Percentiles rank a stretch among this genome's conserved stretches.
These are phyloP conservation scores for Scytalopus superciliaris DNA, from an alignment of 2,113 vertebrate genomes.

Conservation along the genomic window DNA sequence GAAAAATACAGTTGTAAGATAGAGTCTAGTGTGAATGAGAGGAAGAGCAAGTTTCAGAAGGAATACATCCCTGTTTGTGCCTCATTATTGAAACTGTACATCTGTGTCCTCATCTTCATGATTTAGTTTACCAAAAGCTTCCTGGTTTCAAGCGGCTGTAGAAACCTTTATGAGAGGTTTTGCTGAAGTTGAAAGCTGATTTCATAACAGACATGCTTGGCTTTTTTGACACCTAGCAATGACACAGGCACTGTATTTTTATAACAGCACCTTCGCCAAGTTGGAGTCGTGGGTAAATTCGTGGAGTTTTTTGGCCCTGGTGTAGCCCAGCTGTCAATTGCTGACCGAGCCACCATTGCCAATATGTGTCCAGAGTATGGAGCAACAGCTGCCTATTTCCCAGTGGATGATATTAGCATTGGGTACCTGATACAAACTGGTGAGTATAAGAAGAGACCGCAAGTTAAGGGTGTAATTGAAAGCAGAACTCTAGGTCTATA, in stretches of 20 bases:
- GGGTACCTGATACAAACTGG: constrained; percentile 92
- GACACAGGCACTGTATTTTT: neutral
- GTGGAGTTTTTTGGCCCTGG: constrained; percentile 97
- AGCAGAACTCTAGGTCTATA: neutral
- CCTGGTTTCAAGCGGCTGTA: neutral
- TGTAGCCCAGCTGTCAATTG: constrained; percentile 91
- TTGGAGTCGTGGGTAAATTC: constrained; percentile 95
- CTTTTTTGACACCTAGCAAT: neutral
- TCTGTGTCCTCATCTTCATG: neutral
- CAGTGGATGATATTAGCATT: constrained; percentile 89
- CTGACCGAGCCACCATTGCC: constrained; percentile 96
- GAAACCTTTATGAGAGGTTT: neutral
- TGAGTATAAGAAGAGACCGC: constrained; percentile 42
- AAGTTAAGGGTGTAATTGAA: neutral
- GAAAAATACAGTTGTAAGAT: neutral
- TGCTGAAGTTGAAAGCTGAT: neutral
- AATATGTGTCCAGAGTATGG: constrained; percentile 99
- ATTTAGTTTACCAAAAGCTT: neutral
- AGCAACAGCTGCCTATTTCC: constrained; percentile 94
- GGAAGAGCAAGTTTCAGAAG: neutral
- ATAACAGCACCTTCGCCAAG: constrained; percentile 90
- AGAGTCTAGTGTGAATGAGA: neutral
- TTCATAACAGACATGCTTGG: neutral
- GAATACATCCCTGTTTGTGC: neutral
- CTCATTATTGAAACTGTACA: neutral